Evolutionary conservation across 92 coral and sea anemone genomes (phyloP), one percentile per base, ranked within the genome.

Genomic region (Parazoanthus swiftii): DNA sequence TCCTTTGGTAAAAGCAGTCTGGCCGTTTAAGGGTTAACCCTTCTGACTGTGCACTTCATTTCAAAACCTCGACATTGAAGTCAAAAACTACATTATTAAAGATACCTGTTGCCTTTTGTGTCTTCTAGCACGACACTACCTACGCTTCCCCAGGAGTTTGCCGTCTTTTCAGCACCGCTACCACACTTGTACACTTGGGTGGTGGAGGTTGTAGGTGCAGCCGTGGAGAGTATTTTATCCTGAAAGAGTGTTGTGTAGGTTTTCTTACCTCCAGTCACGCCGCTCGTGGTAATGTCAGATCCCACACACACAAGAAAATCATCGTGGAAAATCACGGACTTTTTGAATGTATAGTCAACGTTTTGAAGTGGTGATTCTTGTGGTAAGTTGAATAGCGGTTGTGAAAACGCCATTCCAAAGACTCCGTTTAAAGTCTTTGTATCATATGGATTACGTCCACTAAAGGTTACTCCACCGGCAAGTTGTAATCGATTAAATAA

Each of bases 211-310:
- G 56, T 2, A 26, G 82, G 14, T 25, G 4, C 5, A 46, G 16
- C 11, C 7, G n/a, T 29, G 54, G 48, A 38, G 15, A 25, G 18
- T 20, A 81, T 71, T 39, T 67, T 77, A 77, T 89, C 81, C 58
- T 89, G 91, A 63, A 89, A 89, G 39, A 89, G 79, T 43, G 89
- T 85, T 51, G 92, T 89, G 26, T 85, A 74, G 6, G 58, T 79
- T 70, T 48, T 73, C 25, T 25, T 50, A 16, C 37, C 21, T 5
- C 37, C 59, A n/a, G 67, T 25, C 23, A 79, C 82, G 3, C 82
- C 82, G 6, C 82, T 46, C 4, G 82, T 79, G 6, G 39, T 79
- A 79, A 79, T 79, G 21, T 11, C 11, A 70, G 37, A 23, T 71
- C 76, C 33, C 76, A 58, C 23, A 20, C 66, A 58, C 66, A 58